Evolutionary conservation across 2,888 invertebrate species (phyloP), one percentile per base, ranked within the genome.

Genomic region (Clistopyga incitator): DNA sequence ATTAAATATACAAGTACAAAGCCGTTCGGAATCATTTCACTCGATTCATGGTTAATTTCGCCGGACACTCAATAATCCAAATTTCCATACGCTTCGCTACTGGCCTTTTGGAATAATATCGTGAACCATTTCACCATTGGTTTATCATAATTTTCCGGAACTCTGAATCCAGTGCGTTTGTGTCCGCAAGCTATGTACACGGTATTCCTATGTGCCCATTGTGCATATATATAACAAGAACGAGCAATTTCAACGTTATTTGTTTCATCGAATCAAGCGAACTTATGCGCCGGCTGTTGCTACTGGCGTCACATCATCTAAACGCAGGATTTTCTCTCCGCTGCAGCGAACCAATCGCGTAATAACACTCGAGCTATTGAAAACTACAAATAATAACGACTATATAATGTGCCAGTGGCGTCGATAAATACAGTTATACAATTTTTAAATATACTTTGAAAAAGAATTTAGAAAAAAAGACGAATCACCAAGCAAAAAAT

Each of bases 191-290:
- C 47, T 20, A 59, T 38, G 13, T 61, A 18, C 45, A 42, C 18
- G 38, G 72, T 23, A 67, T 38, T 23, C 25, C n/a, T 38, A n/a
- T 29, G 52, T 54, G 23, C n/a, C 29, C 25, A 42, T 52, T 13
- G 54, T 38, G 29, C 25, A 75, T 34, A 56, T 54, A 18, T 42
- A 42, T 20, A 42, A 20, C 15, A 59, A n/a, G 20, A 13, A 34
- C 50, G 34, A 64, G 70, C 47, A 29, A 54, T 20, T 78, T 54
- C 52, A 65, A 65, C 42, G 42, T 75, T 54, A 70, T 78, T 82
- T 75, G 78, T 75, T 82, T 71, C 75, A 56, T 71, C 70, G 65
- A 75, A 78, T 78, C 65, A 47, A 75, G 56, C 54, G 67, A 81
- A 67, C 38, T 38, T 47, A 42, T 34, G 52, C 65, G 47, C 47